Base-by-base conservation (phyloP, 2,888 invertebrate species). In the Tridacna gigas region DNA sequence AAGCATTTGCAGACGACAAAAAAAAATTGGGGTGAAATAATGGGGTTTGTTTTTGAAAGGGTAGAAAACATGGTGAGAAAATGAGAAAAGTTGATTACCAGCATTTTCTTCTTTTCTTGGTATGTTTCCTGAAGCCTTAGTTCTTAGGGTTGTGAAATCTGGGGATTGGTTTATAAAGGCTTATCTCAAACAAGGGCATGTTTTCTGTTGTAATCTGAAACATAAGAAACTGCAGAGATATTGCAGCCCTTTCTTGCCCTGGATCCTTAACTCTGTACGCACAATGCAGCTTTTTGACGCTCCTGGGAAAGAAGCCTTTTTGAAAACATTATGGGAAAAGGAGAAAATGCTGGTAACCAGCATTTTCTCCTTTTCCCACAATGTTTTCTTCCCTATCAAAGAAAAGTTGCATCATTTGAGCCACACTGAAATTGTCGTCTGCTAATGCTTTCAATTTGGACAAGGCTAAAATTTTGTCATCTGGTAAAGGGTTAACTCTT, bases 151-250 rank as follows among this genome's bases (percentile, higher is more conserved):
- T 37, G 37, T 37, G 37, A 37, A 37, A 37, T 37, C 37, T 37
- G 37, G 37, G 37, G 37, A 37, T 37, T 37, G 37, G 37, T 37
- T 37, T 37, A 7, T 37, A 37, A 37, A 37, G 37, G 56, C 20
- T 56, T 56, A 56, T 56, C 56, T 56, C 56, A 56, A 56, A 20
- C 56, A 56, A 56, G 56, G 56, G 56, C 56, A 56, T 20, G 56
- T 56, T 56, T 56, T 56, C 56, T 56, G 56, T 56, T 56, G 20
- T 56, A 56, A 56, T 56, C 56, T 56, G 56, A 20, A 56, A 56
- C 56, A 56, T 56, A 20, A 56, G 56, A 56, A 56, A 56, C 56
- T 56, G 56, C 56, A 56, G 56, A 51, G 51, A 56, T 56, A 56
- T 20, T 56, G 11, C 56, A 56, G 37, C 37, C 37, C 7, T 37